Base-by-base conservation (phyloP, 2,797 vertebrate species). In the Acanthopagrus latus region DNA sequence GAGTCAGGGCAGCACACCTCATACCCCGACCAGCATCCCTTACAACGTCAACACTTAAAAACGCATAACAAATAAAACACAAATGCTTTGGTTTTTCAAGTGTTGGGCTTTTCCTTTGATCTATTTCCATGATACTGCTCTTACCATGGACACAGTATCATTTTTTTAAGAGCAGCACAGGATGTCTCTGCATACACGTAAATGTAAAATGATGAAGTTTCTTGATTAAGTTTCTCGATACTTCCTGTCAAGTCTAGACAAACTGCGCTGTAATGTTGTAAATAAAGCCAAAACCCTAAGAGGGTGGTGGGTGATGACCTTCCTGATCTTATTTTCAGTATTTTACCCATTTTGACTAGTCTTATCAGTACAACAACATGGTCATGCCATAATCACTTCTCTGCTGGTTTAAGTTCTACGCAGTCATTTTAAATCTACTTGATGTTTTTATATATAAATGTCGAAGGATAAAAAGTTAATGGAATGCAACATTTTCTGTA, bases 1-100 rank as follows among this genome's bases (percentile, higher is more conserved):
- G 94, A 95, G 95, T 96, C 95, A 96, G 94, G 94, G 92, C 94
- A 93, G 93, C 94, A 94, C 91, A 92, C 93, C 95, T 92, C 93
- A 93, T 84, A 83, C 90, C 79, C 92, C 83, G 89, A 86, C 88
- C 69, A 87, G 78, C 76, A 84, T 78, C 83, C 86, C 89, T 76
- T 27, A 70, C 44, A 79, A 80, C 58, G 43, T 68, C 54, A 70
- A 82, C 63, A 59, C 71, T 71, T 41, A 67, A 60, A 81, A 44
- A 16, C 72, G 60, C 67, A 76, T n/a, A 17, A 77, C 64, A 85
- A 58, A 59, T 5, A 47, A 46, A 64, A 85, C 71, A 86, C 54
- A 71, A 60, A 75, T 38, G 60, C n/a, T 46, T 25, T 43, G 50
- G 4, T 27, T 23, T 33, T 29, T 60, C 56, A 41, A 43, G 64